Conservation (phyloP, 1,140 invertebrate species). For the Goniozus legneri region DNA sequence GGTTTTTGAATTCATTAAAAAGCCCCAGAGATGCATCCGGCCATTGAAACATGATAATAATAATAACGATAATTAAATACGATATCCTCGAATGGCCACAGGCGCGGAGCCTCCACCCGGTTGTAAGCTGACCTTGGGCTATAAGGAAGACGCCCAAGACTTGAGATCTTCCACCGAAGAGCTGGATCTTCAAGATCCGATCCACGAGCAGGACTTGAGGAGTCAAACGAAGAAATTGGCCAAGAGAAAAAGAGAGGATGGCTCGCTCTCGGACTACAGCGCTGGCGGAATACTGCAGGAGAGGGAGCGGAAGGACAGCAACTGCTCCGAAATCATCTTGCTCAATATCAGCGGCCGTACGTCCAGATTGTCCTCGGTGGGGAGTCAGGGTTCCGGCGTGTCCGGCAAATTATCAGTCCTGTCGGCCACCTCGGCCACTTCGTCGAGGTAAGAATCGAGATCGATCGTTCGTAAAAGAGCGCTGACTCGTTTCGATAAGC, state of each 20-base stretch:
- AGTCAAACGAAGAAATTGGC: constrained; percentile 43
- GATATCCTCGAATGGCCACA: constrained; percentile 10
- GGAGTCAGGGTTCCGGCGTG: constrained; percentile 66
- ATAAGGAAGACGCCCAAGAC: constrained; percentile 75
- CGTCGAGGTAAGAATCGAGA: constrained; percentile 39
- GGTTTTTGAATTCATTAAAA: no score
- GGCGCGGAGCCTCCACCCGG: constrained; percentile 43
- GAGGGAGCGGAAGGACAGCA: constrained; percentile 73
- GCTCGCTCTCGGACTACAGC: constrained; percentile 52
- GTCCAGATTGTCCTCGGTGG: constrained; percentile 70
- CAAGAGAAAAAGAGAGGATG: constrained; percentile 56
- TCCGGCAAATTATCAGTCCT: constrained; percentile 57
- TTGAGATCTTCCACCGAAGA: constrained; percentile 82
- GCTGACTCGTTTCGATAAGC: not conserved
- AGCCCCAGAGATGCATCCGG: no score
- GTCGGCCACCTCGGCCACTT: constrained; percentile 45
- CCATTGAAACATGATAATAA: not conserved
- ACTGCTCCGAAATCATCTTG: constrained; percentile 72
- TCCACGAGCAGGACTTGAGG: constrained; percentile 55
- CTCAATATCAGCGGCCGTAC: constrained; percentile 79
- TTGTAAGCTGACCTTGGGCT: constrained; percentile 57
- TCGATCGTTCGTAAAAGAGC: not conserved
- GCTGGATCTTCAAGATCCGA: constrained; percentile 71
- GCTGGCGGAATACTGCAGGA: constrained; percentile 48
- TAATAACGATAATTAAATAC: not conserved